These are phyloP conservation scores for Oreochromis grahami DNA, from an alignment of 2,797 vertebrate species.

Conservation along the genomic window DNA sequence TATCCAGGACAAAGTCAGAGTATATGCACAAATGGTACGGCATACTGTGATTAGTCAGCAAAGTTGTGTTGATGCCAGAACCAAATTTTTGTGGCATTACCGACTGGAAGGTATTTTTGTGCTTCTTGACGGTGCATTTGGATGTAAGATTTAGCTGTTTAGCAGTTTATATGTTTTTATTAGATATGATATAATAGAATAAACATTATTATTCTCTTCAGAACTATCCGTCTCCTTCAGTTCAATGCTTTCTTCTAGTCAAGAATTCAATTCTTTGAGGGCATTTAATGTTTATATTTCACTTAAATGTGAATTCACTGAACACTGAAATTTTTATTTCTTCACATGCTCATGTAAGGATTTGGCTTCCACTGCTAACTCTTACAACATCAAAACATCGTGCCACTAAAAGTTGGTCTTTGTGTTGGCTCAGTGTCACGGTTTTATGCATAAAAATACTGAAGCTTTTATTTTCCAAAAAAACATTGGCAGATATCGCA, in stretches of 20 bases:
- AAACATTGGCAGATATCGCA: conserved; percentile 11
- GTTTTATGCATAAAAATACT: conserved; percentile 11
- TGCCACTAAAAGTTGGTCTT: background rate
- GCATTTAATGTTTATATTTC: background rate
- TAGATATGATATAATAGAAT: background rate
- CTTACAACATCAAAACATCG: background rate
- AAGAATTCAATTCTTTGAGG: background rate
- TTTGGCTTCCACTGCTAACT: background rate
- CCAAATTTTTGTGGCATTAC: background rate
- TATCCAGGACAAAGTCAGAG: conserved; percentile 4
- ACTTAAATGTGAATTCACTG: background rate
- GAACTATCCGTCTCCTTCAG: background rate
- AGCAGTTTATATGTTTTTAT: background rate
- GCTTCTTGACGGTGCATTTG: background rate
- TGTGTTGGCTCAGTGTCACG: background rate
- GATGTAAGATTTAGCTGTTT: background rate
- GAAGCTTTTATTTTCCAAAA: conserved; percentile 2
- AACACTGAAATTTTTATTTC: background rate
- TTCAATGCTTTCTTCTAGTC: background rate
- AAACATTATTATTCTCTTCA: background rate
- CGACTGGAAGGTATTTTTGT: conserved; percentile 1
- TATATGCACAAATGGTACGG: background rate
- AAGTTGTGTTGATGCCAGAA: conserved; percentile 3
- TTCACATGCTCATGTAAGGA: background rate
- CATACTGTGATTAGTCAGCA: background rate